Conservation (phyloP, 2,113 vertebrate species). For the Python bivittatus region DNA sequence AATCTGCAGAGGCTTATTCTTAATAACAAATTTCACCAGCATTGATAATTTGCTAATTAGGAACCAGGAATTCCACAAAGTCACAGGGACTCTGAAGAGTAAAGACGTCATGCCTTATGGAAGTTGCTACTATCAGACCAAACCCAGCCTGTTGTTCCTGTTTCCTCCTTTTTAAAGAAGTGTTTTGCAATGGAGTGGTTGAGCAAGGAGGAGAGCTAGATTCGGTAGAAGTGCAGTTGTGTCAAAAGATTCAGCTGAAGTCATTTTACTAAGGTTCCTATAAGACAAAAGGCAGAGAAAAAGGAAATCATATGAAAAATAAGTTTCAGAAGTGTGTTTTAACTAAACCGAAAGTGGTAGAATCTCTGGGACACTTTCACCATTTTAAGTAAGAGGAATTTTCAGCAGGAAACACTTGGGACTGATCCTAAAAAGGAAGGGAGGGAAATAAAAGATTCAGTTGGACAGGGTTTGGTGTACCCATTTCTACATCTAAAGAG, state of each 20-base stretch:
- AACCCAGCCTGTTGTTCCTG: not conserved
- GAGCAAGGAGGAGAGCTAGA: not conserved
- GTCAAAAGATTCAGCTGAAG: not conserved
- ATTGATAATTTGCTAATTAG: not conserved
- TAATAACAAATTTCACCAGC: not conserved
- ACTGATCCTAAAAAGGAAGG: not conserved
- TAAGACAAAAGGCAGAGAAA: not conserved
- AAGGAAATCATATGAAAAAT: not conserved
- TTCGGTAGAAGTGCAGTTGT: not conserved
- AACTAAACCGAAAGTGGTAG: not conserved
- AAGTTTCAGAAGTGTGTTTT: too few species aligned
- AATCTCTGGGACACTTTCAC: not conserved
- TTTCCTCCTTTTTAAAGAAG: not conserved
- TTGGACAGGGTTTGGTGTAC: not conserved
- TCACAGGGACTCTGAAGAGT: too few species aligned
- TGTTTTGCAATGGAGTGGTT: not conserved
- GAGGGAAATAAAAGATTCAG: not conserved
- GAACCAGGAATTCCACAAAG: not conserved
- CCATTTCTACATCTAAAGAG: not conserved
- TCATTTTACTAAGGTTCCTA: not conserved
- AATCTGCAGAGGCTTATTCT: not conserved
- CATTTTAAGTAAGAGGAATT: not conserved
- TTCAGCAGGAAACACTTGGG: not conserved
- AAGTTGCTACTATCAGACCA: not conserved
- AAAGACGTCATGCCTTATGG: too few species aligned